Evolutionary conservation across 2,113 vertebrate species (phyloP).

Genomic region (Typhlomys cinereus): DNA sequence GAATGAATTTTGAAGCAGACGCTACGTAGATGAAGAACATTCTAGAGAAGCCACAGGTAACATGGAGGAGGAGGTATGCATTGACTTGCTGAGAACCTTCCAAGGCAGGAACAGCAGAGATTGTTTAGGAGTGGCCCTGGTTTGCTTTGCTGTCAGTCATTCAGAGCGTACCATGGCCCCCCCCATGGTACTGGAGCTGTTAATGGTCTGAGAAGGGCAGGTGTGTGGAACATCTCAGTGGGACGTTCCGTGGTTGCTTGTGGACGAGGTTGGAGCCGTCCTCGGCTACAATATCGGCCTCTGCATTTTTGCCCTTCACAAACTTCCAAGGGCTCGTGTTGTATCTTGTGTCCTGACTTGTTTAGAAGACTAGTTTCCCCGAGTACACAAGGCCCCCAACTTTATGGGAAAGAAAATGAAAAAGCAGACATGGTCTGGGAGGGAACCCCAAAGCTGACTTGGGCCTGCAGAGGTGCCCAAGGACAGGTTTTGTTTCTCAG

Average conservation of each 20-base stretch:
- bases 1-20: not conserved
- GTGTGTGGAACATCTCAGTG: no score
- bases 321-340: not conserved
- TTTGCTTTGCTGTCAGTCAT: not conserved
- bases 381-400: not conserved
- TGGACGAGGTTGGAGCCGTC: fast-evolving
- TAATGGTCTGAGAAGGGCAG: not conserved
- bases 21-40: no score
- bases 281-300: fast-evolving
- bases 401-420: not conserved
- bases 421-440: not conserved
- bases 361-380: not conserved
- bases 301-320: not conserved
- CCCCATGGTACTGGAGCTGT: not conserved
- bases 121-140: not conserved
- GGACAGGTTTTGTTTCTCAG: not conserved
- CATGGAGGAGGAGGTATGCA: no score
- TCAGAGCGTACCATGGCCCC: not conserved
- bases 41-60: not conserved
- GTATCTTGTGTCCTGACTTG: not conserved
- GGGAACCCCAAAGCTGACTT: not conserved
- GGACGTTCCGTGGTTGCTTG: fast-evolving
- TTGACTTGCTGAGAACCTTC: not conserved
- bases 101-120: not conserved
- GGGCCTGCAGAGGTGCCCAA: not conserved